These are phyloP conservation scores for Cataglyphis albicans DNA, from an alignment of 2,888 invertebrate genomes.

Conservation along the genomic window DNA sequence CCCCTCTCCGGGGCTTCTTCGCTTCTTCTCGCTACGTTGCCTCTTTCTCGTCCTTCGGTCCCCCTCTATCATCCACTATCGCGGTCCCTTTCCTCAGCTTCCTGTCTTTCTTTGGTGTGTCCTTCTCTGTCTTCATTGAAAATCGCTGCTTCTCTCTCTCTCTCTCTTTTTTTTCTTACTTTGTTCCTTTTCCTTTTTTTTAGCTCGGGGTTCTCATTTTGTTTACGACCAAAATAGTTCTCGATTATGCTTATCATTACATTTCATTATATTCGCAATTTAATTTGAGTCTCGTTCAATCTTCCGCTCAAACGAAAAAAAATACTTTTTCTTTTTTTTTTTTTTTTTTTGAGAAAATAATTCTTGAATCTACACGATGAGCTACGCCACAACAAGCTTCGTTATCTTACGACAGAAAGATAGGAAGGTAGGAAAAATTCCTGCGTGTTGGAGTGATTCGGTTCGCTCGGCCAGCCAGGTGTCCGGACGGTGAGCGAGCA, in stretches of 20 bases:
- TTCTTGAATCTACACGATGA: neutral
- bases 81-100: slow-evolving; percentile 37
- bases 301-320: neutral
- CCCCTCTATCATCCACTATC: slow-evolving; percentile 3
- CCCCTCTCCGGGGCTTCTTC: neutral
- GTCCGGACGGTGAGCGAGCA: slow-evolving; percentile 65
- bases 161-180: neutral
- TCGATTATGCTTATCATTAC: neutral
- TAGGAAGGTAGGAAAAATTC: slow-evolving; percentile 7
- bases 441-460: slow-evolving; percentile 11
- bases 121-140: slow-evolving; percentile 29
- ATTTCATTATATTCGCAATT: neutral
- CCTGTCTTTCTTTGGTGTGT: slow-evolving; percentile 46
- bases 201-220: slow-evolving; percentile 74
- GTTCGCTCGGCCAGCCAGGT: slow-evolving; percentile 34
- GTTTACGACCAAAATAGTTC: slow-evolving; percentile 67
- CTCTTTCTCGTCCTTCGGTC: slow-evolving; percentile 33
- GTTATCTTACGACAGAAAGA: slow-evolving; percentile 22
- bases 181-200: slow-evolving; percentile 40
- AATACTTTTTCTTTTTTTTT: neutral
- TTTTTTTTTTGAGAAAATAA: neutral
- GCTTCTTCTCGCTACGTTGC: slow-evolving; percentile 35
- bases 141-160: slow-evolving; percentile 24
- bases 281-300: neutral
- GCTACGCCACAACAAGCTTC: neutral